These are phyloP conservation scores for Thamnophis elegans DNA, from an alignment of 2,797 vertebrate genomes.

Conservation along the genomic window DNA sequence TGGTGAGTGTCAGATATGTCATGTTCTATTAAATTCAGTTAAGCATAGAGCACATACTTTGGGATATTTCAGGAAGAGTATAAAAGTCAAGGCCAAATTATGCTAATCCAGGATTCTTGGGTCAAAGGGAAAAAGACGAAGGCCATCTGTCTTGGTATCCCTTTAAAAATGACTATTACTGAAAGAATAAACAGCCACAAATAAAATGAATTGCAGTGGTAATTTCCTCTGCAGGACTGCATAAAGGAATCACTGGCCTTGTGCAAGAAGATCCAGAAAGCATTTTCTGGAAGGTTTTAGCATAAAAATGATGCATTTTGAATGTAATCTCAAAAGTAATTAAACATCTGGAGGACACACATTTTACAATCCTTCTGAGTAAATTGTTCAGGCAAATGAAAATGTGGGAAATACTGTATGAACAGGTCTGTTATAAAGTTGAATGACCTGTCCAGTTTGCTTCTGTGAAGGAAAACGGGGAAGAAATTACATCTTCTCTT, in stretches of 20 bases:
- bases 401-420: neutral
- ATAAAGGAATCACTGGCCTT: neutral
- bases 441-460: neutral
- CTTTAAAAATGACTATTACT: neutral
- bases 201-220: neutral
- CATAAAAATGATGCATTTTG: constrained; percentile 1
- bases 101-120: neutral
- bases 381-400: neutral
- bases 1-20: constrained; percentile 7
- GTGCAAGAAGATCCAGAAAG: neutral
- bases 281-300: neutral
- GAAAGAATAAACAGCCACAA: neutral
- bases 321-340: constrained; percentile 8
- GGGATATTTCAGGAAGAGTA: neutral
- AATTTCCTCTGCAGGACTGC: neutral
- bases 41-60: neutral
- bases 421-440: neutral
- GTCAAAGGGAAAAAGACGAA: neutral
- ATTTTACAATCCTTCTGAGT: neutral
- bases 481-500: neutral
- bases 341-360: neutral
- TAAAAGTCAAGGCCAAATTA: constrained; percentile 8
- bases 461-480: neutral
- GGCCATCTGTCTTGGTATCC: neutral
- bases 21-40: constrained; percentile 23